phyloP scores from a whole-genome alignment of 1,140 invertebrate species.

The Apis mellifera region Amel_HAv3.1 CM009931.2:7015001-7015500 shows the following conservation, averaged over 20 bases:
- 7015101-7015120: background rate
- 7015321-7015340: too few species aligned
- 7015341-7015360: too few species aligned
- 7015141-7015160: too few species aligned
- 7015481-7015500: background rate
- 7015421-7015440: background rate
- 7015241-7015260: background rate
- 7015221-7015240: background rate
- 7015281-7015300: too few species aligned
- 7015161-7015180: too few species aligned
- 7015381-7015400: background rate
- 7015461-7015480: background rate
- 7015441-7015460: conserved; percentile 5
- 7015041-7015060: background rate
- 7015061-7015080: background rate
- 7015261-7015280: too few species aligned
- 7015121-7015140: too few species aligned
- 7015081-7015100: background rate
- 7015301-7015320: too few species aligned
- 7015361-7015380: conserved; percentile 6
- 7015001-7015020: too few species aligned
- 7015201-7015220: too few species aligned
- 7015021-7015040: background rate
- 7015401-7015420: background rate
- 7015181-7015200: background rate